Conservation (phyloP, 2,797 vertebrate genomes). For the Glossophaga mutica region DNA sequence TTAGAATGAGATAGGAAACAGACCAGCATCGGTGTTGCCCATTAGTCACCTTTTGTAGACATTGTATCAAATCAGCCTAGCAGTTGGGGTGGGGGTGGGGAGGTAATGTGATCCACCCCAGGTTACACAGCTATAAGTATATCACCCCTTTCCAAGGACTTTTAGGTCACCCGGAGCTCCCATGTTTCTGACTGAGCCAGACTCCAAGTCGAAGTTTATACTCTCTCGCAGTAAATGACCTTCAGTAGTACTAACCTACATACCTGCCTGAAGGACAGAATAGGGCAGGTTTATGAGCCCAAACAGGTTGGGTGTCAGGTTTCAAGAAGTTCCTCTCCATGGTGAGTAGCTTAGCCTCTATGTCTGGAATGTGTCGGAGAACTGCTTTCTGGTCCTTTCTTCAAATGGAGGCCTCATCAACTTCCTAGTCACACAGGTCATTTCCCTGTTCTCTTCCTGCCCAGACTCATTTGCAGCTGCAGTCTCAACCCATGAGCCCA, state of each 20-base stretch:
- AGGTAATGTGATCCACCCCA: background rate
- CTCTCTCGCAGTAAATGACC: background rate
- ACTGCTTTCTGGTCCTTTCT: background rate
- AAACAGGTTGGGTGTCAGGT: conserved; percentile 28
- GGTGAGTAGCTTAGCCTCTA: background rate
- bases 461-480: background rate
- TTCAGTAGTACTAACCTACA: conserved; percentile 19
- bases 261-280: background rate
- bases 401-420: background rate
- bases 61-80: background rate
- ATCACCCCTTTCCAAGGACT: background rate
- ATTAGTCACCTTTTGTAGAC: background rate
- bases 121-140: background rate
- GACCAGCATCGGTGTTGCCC: background rate
- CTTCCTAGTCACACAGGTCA: background rate
- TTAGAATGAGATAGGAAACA: background rate
- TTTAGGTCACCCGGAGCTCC: background rate
- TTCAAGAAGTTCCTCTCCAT: background rate
- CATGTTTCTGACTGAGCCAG: background rate
- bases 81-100: background rate
- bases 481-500: background rate
- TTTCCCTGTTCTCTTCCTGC: conserved; percentile 8
- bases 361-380: background rate
- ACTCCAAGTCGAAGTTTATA: background rate
- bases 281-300: background rate